Evolutionary conservation across 2,888 invertebrate species (phyloP).

Genomic region (Ashinkailepas kermadecensis): DNA sequence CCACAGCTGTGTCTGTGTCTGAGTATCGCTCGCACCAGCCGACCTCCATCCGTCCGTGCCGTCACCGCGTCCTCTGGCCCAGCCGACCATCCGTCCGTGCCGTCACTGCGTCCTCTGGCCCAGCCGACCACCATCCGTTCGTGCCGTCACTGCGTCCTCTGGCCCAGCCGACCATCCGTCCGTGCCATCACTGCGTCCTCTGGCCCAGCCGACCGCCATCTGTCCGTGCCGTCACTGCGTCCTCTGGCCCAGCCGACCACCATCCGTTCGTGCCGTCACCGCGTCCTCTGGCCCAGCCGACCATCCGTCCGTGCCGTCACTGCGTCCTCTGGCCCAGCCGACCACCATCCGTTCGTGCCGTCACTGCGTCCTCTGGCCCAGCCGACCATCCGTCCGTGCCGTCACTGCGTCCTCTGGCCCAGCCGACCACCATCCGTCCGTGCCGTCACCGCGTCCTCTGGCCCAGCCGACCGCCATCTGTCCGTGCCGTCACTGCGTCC

Average conservation of each 20-base stretch:
- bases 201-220: constrained; percentile 77
- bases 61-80: constrained; percentile 49
- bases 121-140: too few relatives aligned
- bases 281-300: constrained; percentile 59
- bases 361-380: constrained; percentile 51
- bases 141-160: constrained; percentile 41
- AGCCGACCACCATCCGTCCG: too few relatives aligned
- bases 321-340: constrained; percentile 58
- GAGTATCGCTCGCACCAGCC: too few relatives aligned
- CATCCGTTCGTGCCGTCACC: constrained; percentile 25
- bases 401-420: constrained; percentile 49
- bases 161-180: constrained; percentile 62
- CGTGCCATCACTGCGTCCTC: constrained; percentile 33
- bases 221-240: constrained; percentile 24
- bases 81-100: constrained; percentile 51
- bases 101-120: constrained; percentile 47
- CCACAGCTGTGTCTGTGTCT: too few relatives aligned
- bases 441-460: constrained; percentile 41
- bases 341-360: constrained; percentile 27
- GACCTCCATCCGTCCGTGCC: constrained; percentile 20
- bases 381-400: constrained; percentile 47
- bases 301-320: constrained; percentile 26
- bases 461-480: too few relatives aligned
- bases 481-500: constrained; percentile 24
- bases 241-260: constrained; percentile 65